These are phyloP conservation scores for Noctua fimbriata DNA, from an alignment of 2,888 invertebrate species.

Conservation along the genomic window DNA sequence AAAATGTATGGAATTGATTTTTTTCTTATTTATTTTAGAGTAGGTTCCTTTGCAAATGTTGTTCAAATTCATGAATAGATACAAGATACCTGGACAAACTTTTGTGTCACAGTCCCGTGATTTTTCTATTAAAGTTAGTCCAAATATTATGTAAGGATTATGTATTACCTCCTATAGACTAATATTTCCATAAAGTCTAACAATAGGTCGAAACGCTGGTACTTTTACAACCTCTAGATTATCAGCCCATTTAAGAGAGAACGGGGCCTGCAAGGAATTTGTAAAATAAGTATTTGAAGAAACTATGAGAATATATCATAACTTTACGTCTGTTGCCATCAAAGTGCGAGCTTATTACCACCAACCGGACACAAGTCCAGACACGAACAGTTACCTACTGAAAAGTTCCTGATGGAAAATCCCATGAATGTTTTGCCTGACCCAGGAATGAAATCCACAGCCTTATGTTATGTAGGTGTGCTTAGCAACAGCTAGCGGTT, in stretches of 20 bases:
- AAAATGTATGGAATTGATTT: too few species aligned
- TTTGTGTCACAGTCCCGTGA: not conserved
- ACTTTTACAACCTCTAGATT: not conserved
- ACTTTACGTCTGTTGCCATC: not conserved
- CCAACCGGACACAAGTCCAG: not conserved
- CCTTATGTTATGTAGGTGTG: not conserved
- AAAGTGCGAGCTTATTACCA: not conserved
- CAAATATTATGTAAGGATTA: not conserved
- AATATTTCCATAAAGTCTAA: not conserved
- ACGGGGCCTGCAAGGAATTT: too few species aligned
- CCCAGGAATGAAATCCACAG: not conserved
- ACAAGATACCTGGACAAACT: not conserved
- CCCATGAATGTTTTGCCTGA: not conserved
- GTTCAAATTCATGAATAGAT: not conserved
- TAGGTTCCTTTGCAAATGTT: not conserved
- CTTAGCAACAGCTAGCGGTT: not conserved
- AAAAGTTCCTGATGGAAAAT: not conserved
- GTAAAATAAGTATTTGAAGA: too few species aligned
- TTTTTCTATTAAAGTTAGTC: not conserved
- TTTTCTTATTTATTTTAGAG: not conserved
- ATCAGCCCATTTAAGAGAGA: not conserved
- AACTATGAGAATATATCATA: not conserved
- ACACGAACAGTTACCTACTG: not conserved
- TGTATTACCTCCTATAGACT: not conserved
- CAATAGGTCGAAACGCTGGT: not conserved